Evolutionary conservation across 2,797 vertebrate genomes (phyloP).

Genomic region (Parotocinclus haroldoi): DNA sequence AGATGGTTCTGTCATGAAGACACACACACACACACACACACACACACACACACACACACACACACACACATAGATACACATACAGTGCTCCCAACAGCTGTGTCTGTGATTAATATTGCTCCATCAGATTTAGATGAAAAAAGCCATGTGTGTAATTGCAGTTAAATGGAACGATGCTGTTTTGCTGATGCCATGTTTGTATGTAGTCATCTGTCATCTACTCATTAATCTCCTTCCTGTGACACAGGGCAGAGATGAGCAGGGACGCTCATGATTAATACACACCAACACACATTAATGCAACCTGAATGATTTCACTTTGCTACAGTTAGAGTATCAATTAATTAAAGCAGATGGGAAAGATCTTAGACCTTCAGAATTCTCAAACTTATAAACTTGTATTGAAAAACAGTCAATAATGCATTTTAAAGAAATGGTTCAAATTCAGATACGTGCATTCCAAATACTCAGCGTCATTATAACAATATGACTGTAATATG

Average conservation of each 20-base stretch:
- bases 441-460: no score
- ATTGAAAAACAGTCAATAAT: no score
- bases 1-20: neutral
- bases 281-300: constrained; percentile 10
- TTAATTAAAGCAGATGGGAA: no score
- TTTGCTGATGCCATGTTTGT: constrained; percentile 43
- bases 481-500: no score
- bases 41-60: constrained; percentile 24
- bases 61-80: constrained; percentile 14
- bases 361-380: no score
- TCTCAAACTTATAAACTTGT: no score
- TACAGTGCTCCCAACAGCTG: constrained; percentile 31
- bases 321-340: no score
- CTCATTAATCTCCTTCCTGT: constrained; percentile 38
- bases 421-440: no score
- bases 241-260: constrained; percentile 25
- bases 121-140: constrained; percentile 41
- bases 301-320: neutral
- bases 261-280: constrained; percentile 21
- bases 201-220: constrained; percentile 46
- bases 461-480: no score
- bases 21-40: constrained; percentile 5
- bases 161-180: constrained; percentile 49
- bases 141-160: constrained; percentile 47
- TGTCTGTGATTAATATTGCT: constrained; percentile 44